Evolutionary conservation across 2,113 vertebrate species (phyloP).

Genomic region (Anoura caudifer): DNA sequence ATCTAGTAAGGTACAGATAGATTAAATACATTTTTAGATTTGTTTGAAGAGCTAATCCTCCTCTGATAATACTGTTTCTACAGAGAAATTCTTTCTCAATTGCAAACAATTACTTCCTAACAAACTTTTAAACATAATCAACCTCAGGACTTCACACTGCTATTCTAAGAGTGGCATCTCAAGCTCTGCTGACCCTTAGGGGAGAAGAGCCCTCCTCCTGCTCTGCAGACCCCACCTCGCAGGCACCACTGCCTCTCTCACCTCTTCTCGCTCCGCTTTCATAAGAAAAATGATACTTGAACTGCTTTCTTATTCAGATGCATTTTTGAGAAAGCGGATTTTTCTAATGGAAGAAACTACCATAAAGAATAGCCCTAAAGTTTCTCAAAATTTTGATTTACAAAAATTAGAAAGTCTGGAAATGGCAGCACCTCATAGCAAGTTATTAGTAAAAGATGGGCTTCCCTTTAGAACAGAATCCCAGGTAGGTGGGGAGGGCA

Average conservation of each 20-base stretch:
- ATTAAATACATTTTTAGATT: neutral
- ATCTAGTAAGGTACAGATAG: neutral
- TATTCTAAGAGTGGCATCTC: neutral
- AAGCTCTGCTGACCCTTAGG: neutral
- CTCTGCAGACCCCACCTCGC: neutral
- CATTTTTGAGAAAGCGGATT: neutral
- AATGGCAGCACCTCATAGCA: neutral
- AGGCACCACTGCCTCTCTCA: neutral
- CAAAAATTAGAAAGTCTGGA: neutral
- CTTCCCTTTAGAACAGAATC: neutral
- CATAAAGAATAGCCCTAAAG: neutral
- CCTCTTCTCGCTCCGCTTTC: too few relatives aligned
- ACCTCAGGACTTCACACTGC: neutral
- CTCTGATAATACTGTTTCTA: neutral
- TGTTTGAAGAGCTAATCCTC: neutral
- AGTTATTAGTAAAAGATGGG: neutral
- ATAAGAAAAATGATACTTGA: neutral
- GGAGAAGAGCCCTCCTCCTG: neutral
- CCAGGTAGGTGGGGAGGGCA: neutral
- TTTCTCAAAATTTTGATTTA: neutral
- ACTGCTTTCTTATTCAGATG: neutral
- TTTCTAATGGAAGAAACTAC: neutral
- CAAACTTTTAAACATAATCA: neutral
- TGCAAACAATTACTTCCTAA: neutral
- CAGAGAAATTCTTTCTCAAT: neutral